Evolutionary conservation across 2,113 vertebrate species (phyloP).

Genomic region (Lota lota): DNA sequence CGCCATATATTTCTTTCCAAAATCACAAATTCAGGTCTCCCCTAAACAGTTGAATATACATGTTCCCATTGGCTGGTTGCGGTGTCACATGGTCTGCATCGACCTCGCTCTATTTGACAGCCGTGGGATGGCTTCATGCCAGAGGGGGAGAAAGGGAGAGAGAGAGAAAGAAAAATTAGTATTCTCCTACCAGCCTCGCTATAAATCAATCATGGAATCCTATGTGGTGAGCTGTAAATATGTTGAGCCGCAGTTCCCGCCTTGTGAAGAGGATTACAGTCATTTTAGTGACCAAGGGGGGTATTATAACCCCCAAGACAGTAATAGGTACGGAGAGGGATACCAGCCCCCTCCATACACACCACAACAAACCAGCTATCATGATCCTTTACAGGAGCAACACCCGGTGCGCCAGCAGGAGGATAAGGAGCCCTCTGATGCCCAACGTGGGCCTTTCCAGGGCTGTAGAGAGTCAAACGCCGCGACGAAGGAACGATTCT

Average conservation of each 20-base stretch:
- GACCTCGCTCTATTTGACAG: conserved; percentile 74
- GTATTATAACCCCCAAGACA: conserved; percentile 65
- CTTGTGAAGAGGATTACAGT: conserved; percentile 74
- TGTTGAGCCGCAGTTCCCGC: conserved; percentile 73
- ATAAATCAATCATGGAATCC: conserved; percentile 76
- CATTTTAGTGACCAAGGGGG: conserved; percentile 70
- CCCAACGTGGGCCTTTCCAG: conserved; percentile 32
- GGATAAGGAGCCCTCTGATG: conserved; percentile 48
- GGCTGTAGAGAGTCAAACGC: conserved; percentile 33
- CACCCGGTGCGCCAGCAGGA: conserved; percentile 34
- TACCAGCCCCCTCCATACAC: conserved; percentile 60
- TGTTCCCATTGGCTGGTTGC: conserved; percentile 58
- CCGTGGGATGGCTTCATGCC: conserved; percentile 71
- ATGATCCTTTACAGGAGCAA: conserved; percentile 53
- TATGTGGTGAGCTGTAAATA: conserved; percentile 76
- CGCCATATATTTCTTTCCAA: conserved; percentile 3
- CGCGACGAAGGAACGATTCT: conserved; percentile 32
- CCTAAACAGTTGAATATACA: conserved; percentile 47
- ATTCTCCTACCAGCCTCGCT: conserved; percentile 69
- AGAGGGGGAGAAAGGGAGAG: conserved; percentile 67
- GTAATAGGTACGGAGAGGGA: conserved; percentile 55
- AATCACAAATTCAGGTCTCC: conserved; percentile 60
- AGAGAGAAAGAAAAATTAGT: conserved; percentile 75
- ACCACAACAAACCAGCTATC: conserved; percentile 61
- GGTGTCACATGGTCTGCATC: conserved; percentile 60